Percentiles rank a stretch among this genome's conserved stretches.
Conservation (phyloP, 2,797 vertebrate species). For the Oreochromis mossambicus region DNA sequence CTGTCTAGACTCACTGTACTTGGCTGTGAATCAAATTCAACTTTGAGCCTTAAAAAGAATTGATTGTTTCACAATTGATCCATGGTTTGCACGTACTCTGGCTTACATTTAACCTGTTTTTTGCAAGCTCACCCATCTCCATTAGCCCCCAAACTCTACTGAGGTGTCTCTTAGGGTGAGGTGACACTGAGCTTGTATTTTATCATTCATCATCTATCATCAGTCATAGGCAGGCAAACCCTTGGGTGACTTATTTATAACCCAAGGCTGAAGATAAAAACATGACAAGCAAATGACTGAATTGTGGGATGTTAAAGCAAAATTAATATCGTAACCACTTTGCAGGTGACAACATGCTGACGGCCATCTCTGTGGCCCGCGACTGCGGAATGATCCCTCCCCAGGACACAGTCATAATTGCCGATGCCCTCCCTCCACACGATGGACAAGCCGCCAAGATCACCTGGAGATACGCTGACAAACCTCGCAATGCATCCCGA, state of each 20-base stretch:
- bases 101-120: background rate
- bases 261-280: background rate
- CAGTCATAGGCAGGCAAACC: background rate
- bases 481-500: slow-evolving; percentile 74
- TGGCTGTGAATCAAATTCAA: background rate
- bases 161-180: background rate
- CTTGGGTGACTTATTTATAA: background rate
- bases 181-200: background rate
- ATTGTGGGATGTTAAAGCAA: rapidly evolving
- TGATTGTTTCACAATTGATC: rapidly evolving
- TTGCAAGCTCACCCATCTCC: rapidly evolving
- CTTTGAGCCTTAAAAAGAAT: background rate
- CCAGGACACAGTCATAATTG: slow-evolving; percentile 92
- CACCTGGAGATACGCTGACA: slow-evolving; percentile 94
- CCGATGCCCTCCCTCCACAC: slow-evolving; percentile 90
- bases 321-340: background rate
- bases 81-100: background rate
- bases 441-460: slow-evolving; percentile 93
- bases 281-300: background rate
- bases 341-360: slow-evolving; percentile 96
- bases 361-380: slow-evolving; percentile 95
- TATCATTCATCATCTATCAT: background rate
- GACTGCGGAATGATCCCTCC: slow-evolving; percentile 98
- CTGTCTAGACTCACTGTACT: background rate
- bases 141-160: background rate